Base-by-base conservation (phyloP, 1,140 invertebrate genomes). In the Solen grandis region DNA sequence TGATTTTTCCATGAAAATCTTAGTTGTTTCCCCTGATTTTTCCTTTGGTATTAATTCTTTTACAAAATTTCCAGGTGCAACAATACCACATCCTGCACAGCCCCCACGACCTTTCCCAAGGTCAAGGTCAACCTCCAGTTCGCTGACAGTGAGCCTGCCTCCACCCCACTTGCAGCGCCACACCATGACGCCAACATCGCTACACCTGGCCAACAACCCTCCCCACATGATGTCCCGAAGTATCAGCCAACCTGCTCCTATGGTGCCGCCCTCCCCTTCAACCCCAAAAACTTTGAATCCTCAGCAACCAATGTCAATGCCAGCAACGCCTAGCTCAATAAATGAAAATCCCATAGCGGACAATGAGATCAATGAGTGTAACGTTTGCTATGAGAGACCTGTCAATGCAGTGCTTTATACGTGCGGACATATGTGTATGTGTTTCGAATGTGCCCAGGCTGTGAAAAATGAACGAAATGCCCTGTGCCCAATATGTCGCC, bases 361-460 rank as follows among this genome's bases (percentile, higher is more conserved):
- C 57, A 81, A 83, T 68, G 85, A 86, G 35, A 55, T 63, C 35
- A 80, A 82, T 52, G 77, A 84, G 22, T 99, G 98, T 92, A 97
- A 96, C 0, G 97, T 99, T 60, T 99, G 98, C 92, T 98, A 97
- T 89, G 98, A 99, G 90, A 95, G 97, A 85, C 94, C 95, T 66
- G 97, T 98, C 60, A 97, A 99, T 92, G 96, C 96, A 85, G 98
- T 98, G 27, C 93, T 99, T 25, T 99, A 99, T 90, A 97, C 96
- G 93, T 99, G 98, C 91, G 98, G 98, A 50, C 98, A 99, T 93
- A 98, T 99, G 96, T 99, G 98, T 89, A 98, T 99, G 97, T 99
- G 98, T 91, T 99, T 97, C 88, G 94, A 96, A n/a, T 99, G 98
- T 93, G 97, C 97, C 1, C 94, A 96, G 19, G 96, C 97, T 85